phyloP scores from a whole-genome alignment of 2,113 vertebrate species.

The Lonchura striata region DNA sequence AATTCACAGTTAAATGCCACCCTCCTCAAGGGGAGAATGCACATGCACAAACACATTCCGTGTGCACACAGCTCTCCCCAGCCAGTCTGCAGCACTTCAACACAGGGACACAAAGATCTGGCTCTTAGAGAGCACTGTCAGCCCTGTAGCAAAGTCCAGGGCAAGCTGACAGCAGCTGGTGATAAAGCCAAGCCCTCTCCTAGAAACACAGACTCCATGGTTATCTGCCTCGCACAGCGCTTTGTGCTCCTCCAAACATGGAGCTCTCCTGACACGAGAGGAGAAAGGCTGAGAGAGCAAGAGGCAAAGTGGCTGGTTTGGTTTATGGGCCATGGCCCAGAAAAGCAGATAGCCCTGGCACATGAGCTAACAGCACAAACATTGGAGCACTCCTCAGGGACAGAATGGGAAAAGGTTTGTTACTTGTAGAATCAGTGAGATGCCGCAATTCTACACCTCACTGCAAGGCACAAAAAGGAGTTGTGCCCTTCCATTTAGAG shows the following conservation, averaged over 20 bases:
- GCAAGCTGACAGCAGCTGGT: background rate
- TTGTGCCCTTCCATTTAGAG: background rate
- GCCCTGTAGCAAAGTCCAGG: slow-evolving; percentile 21
- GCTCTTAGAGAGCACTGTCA: slow-evolving; percentile 9
- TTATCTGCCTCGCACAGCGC: background rate
- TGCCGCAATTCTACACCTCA: background rate
- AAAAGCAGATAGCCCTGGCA: background rate
- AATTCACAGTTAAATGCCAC: background rate
- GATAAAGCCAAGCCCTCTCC: slow-evolving; percentile 19
- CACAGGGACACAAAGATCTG: background rate
- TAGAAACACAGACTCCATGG: background rate
- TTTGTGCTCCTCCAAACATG: background rate
- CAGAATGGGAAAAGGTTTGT: background rate
- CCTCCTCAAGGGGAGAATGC: background rate
- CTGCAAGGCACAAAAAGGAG: background rate
- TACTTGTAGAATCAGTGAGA: background rate
- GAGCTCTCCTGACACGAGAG: background rate
- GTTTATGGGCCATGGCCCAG: background rate
- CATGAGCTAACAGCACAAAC: background rate
- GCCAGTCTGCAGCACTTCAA: background rate
- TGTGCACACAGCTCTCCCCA: background rate
- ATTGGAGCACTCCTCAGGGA: background rate
- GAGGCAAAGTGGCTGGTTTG: background rate
- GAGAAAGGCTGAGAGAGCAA: background rate
- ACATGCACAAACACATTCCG: background rate